phyloP scores from a whole-genome alignment of 2,797 vertebrate genomes.

The Poeciliopsis presidionis region DNA sequence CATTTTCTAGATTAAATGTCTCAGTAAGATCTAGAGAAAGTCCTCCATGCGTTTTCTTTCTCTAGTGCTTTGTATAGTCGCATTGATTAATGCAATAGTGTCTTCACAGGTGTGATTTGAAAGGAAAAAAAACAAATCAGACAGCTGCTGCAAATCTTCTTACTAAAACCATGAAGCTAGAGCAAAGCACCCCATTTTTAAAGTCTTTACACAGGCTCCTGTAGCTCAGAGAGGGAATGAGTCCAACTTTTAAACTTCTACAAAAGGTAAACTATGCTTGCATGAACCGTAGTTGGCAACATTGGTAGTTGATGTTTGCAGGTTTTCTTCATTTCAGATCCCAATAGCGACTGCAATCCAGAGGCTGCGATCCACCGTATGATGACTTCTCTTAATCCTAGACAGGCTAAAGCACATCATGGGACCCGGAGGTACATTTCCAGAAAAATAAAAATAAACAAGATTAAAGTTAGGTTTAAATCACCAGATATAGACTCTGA shows the following conservation, averaged over 20 bases:
- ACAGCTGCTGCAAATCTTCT: neutral
- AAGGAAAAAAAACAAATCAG: neutral
- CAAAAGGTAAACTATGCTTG: neutral
- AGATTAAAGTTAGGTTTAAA: constrained; percentile 13
- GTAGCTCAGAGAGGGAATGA: too few relatives aligned
- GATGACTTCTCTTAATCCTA: constrained; percentile 10
- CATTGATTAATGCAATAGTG: neutral
- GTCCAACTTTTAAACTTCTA: neutral
- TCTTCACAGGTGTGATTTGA: neutral
- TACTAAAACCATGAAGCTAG: too few relatives aligned
- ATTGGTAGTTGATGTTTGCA: neutral
- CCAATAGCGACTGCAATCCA: neutral
- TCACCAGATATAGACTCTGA: constrained; percentile 21
- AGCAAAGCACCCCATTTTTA: too few relatives aligned
- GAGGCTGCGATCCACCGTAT: neutral
- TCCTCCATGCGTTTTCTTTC: neutral
- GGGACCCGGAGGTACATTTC: constrained; percentile 22
- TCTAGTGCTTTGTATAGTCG: neutral
- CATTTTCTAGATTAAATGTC: neutral
- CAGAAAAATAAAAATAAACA: neutral
- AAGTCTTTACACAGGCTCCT: too few relatives aligned
- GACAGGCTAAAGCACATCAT: constrained; percentile 22
- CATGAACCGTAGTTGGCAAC: neutral
- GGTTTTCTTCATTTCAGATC: neutral
- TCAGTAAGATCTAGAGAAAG: neutral